Conservation (phyloP, 1,140 invertebrate species). For the Steinernema feltiae region DNA sequence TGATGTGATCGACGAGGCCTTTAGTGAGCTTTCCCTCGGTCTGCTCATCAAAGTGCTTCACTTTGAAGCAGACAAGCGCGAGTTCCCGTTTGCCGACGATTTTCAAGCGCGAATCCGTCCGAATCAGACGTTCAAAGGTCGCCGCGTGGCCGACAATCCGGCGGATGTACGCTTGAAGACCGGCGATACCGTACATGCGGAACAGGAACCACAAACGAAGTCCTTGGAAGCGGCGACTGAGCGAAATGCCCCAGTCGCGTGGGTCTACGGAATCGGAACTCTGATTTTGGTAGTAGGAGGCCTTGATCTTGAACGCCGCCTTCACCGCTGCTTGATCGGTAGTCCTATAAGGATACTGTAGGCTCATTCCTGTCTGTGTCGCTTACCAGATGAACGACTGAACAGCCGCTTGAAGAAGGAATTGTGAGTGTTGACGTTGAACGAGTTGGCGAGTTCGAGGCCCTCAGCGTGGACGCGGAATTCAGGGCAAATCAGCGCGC, state of each 20-base stretch:
- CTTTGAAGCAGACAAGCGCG: constrained; percentile 78
- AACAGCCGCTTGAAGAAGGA: neutral
- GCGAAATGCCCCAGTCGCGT: constrained; percentile 84
- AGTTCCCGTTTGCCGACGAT: constrained; percentile 67
- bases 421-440: constrained; percentile 35
- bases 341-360: constrained; percentile 60
- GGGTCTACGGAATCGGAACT: neutral
- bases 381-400: neutral
- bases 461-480: constrained; percentile 58
- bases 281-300: constrained; percentile 8
- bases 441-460: constrained; percentile 61
- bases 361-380: neutral
- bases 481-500: constrained; percentile 73
- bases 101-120: constrained; percentile 64
- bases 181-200: constrained; percentile 72
- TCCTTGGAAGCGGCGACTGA: constrained; percentile 77
- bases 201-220: constrained; percentile 87
- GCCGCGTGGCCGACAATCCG: constrained; percentile 36
- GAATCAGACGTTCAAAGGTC: neutral
- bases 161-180: constrained; percentile 72
- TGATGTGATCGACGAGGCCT: constrained; percentile 16
- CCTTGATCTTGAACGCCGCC: constrained; percentile 49
- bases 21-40: neutral
- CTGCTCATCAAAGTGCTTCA: constrained; percentile 48
- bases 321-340: constrained; percentile 60